phyloP scores from a whole-genome alignment of 2,797 vertebrate genomes.

The Hozukius guyotensis region DNA sequence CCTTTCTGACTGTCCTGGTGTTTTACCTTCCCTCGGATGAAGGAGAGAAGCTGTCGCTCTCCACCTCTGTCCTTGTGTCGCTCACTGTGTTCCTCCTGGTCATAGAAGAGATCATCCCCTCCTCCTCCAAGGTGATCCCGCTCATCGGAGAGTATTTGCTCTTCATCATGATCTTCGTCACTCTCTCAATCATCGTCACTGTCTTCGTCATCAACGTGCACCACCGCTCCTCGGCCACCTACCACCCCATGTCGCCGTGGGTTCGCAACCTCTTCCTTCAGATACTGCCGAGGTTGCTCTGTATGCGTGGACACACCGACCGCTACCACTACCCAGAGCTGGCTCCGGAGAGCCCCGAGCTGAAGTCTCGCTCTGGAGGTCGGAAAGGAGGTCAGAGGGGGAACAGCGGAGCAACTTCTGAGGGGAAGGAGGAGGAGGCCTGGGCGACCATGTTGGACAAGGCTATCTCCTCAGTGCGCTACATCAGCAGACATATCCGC shows the following conservation, averaged over 20 bases:
- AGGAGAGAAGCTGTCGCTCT: slow-evolving; percentile 96
- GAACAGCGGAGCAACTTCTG: slow-evolving; percentile 43
- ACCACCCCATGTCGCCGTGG: slow-evolving; percentile 98
- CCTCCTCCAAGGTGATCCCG: slow-evolving; percentile 97
- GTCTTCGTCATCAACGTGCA: slow-evolving; percentile 98
- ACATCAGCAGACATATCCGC: slow-evolving; percentile 94
- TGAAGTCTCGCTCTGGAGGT: slow-evolving; percentile 69
- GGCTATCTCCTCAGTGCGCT: slow-evolving; percentile 91
- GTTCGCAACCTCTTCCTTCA: slow-evolving; percentile 95
- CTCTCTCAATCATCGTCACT: slow-evolving; percentile 95
- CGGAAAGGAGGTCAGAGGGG: slow-evolving; percentile 58
- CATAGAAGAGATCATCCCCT: slow-evolving; percentile 98
- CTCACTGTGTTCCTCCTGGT: slow-evolving; percentile 98
- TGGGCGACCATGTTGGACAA: slow-evolving; percentile 91
- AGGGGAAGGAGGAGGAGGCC: slow-evolving; percentile 86
- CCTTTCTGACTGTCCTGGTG: slow-evolving; percentile 94
- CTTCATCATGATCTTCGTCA: slow-evolving; percentile 99
- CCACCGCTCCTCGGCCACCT: slow-evolving; percentile 94
- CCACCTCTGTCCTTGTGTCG: slow-evolving; percentile 95
- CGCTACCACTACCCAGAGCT: slow-evolving; percentile 86
- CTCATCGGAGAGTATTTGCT: slow-evolving; percentile 96
- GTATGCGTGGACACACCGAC: slow-evolving; percentile 92
- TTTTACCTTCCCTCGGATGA: slow-evolving; percentile 98
- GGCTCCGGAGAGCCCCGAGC: slow-evolving; percentile 80
- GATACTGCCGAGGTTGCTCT: slow-evolving; percentile 89